Conservation (phyloP, 1,140 invertebrate genomes). For the Danaus melanippus region DNA sequence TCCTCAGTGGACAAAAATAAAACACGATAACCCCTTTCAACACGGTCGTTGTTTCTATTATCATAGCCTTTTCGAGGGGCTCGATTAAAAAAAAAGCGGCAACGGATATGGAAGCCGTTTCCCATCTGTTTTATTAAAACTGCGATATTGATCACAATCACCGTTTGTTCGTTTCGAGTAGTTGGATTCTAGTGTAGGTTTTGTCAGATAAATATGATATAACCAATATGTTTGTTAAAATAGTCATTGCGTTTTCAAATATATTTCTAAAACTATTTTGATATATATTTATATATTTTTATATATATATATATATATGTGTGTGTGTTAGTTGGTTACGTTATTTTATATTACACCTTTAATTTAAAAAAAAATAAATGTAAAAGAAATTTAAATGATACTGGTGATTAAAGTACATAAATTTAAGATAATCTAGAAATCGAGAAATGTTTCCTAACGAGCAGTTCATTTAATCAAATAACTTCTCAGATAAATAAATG, state of each 20-base stretch:
- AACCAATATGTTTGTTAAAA: no score
- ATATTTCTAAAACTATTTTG: no score
- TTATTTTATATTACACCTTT: no score
- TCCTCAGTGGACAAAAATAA: slow-evolving; percentile 44
- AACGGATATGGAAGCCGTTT: slow-evolving; percentile 58
- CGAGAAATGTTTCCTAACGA: no score
- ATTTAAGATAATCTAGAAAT: no score
- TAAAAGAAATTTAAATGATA: neutral
- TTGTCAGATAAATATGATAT: no score
- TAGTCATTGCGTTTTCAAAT: no score
- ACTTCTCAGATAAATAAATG: slow-evolving; percentile 13
- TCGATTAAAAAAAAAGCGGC: slow-evolving; percentile 43
- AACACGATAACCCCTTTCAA: slow-evolving; percentile 59
- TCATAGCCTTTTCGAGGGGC: slow-evolving; percentile 56
- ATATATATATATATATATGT: no score
- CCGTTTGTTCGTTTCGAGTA: slow-evolving; percentile 25
- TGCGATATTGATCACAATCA: slow-evolving; percentile 58
- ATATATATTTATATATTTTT: no score
- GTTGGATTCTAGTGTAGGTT: no score
- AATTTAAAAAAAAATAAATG: neutral
- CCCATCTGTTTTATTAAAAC: slow-evolving; percentile 66
- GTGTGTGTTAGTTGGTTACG: neutral
- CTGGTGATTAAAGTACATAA: no score
- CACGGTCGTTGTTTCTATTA: slow-evolving; percentile 61
- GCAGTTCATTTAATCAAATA: slow-evolving; percentile 3